Conservation (phyloP, 2,797 vertebrate genomes). For the Chrosomus eos region DNA sequence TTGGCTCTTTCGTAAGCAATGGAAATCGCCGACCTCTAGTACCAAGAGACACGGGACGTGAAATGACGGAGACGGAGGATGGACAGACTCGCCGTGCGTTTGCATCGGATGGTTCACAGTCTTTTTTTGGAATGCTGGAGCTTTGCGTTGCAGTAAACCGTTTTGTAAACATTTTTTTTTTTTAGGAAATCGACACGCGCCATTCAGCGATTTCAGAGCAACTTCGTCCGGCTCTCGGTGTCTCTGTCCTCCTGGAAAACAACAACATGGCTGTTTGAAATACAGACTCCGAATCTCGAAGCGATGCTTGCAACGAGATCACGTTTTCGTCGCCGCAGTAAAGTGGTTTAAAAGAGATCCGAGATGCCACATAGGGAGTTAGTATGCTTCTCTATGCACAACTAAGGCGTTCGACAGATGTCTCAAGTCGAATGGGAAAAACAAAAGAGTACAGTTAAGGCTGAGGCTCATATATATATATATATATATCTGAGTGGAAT, state of each 20-base stretch:
- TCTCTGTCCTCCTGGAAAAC: slow-evolving; percentile 64
- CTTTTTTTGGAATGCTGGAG: slow-evolving; percentile 62
- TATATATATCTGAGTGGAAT: slow-evolving; percentile 41
- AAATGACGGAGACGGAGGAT: slow-evolving; percentile 17
- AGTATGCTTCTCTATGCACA: slow-evolving; percentile 63
- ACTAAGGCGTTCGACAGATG: slow-evolving; percentile 67
- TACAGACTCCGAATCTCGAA: slow-evolving; percentile 65
- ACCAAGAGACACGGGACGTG: slow-evolving; percentile 24
- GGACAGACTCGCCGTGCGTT: slow-evolving; percentile 18
- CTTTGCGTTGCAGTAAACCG: slow-evolving; percentile 65
- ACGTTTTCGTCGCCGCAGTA: slow-evolving; percentile 61
- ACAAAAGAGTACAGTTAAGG: slow-evolving; percentile 74
- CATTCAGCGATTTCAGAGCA: slow-evolving; percentile 61
- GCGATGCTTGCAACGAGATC: background rate
- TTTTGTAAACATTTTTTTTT: slow-evolving; percentile 66
- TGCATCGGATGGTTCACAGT: slow-evolving; percentile 65
- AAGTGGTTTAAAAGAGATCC: slow-evolving; percentile 72
- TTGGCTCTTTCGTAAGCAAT: slow-evolving; percentile 31
- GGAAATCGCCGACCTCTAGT: slow-evolving; percentile 12
- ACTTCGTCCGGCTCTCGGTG: slow-evolving; percentile 65
- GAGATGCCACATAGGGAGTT: slow-evolving; percentile 61
- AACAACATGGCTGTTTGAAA: slow-evolving; percentile 66
- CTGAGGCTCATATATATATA: slow-evolving; percentile 69
- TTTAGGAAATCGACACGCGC: slow-evolving; percentile 53
- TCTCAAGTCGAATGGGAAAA: slow-evolving; percentile 49